phyloP scores from a whole-genome alignment of 2,888 invertebrate genomes.

The Buathra laborator region DNA sequence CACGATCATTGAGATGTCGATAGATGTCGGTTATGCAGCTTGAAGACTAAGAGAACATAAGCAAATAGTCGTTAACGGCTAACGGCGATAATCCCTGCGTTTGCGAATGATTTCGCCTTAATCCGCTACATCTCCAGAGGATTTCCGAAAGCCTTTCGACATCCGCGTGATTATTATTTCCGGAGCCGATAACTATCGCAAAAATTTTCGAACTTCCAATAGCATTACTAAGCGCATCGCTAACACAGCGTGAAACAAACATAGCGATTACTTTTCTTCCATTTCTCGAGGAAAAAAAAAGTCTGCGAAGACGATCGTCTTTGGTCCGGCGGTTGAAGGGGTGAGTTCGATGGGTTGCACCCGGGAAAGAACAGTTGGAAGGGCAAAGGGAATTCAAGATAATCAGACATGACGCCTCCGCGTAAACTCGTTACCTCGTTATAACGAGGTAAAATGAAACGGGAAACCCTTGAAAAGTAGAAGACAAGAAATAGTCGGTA shows the following conservation, averaged over 20 bases:
- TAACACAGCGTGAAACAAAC: neutral
- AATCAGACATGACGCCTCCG: conserved; percentile 39
- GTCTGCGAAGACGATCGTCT: neutral
- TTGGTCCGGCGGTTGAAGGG: neutral
- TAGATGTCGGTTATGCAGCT: too few relatives aligned
- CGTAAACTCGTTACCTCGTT: conserved; percentile 52
- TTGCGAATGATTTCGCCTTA: conserved; percentile 13
- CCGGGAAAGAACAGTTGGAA: neutral
- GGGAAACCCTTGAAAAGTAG: too few relatives aligned
- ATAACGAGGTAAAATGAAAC: conserved; percentile 25
- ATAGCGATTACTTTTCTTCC: neutral
- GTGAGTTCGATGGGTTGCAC: neutral
- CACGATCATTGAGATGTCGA: too few relatives aligned
- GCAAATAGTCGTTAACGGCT: conserved; percentile 23
- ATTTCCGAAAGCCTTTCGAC: conserved; percentile 5
- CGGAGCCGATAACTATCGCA: conserved; percentile 42
- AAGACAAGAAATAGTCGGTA: too few relatives aligned
- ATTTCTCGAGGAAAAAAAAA: neutral
- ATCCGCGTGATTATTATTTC: conserved; percentile 39
- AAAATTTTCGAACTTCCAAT: conserved; percentile 50
- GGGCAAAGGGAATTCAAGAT: conserved; percentile 25
- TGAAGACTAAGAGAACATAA: too few relatives aligned
- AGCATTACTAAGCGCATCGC: neutral
- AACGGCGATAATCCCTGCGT: conserved; percentile 17
- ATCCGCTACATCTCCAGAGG: neutral